Percentiles rank a stretch among this genome's conserved stretches.
These are phyloP conservation scores for Rhineura floridana DNA, from an alignment of 2,113 vertebrate species.

Conservation along the genomic window DNA sequence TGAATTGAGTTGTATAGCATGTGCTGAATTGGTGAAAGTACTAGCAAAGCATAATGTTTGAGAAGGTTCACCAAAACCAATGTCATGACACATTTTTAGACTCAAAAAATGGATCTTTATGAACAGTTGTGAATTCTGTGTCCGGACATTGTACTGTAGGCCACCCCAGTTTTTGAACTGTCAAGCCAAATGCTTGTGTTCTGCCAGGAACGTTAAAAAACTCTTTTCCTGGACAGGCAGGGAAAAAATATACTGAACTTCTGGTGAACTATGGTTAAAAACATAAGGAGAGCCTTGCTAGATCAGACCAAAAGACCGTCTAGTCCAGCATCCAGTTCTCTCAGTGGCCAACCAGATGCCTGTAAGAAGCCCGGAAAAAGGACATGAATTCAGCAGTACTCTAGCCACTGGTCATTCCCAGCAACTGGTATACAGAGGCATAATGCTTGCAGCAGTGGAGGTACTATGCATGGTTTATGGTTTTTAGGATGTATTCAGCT, in stretches of 20 bases:
- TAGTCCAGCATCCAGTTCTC: too few relatives aligned
- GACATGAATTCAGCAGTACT: too few relatives aligned
- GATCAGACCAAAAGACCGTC: too few relatives aligned
- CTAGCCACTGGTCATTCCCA: too few relatives aligned
- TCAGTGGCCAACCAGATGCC: too few relatives aligned
- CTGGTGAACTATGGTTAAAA: too few relatives aligned
- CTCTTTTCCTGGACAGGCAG: background rate
- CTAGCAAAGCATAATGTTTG: background rate
- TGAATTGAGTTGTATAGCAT: background rate
- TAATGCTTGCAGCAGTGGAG: too few relatives aligned
- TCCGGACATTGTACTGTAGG: background rate
- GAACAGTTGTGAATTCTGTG: background rate
- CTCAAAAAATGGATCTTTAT: background rate
- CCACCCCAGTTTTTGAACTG: background rate
- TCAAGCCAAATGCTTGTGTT: background rate
- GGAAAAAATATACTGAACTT: too few relatives aligned
- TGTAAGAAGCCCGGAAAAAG: too few relatives aligned
- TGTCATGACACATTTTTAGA: background rate
- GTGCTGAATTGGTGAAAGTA: background rate
- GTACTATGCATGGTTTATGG: background rate
- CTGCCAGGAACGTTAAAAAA: background rate
- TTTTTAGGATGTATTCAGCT: background rate
- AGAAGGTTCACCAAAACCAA: background rate
- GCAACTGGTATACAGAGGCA: too few relatives aligned
- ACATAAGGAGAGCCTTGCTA: too few relatives aligned